Evolutionary conservation across 2,888 invertebrate genomes (phyloP), one percentile per base, ranked within the genome.

Genomic region (Amorpha juglandis): DNA sequence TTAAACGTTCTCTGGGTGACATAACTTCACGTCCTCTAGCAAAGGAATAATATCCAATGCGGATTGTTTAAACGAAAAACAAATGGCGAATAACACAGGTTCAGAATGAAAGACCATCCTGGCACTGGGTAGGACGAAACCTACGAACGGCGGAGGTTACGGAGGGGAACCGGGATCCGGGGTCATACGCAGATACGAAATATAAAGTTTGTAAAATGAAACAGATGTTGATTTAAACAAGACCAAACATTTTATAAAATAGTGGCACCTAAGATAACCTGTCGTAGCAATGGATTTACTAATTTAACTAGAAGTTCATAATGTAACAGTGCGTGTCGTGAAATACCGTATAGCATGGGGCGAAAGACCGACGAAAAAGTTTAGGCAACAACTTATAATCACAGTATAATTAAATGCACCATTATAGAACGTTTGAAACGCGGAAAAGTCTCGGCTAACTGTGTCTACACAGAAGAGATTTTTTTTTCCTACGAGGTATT

Each of bases 311-410:
- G 12, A 63, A 38, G 35, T 35, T 51, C 38, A 21, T 38, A 50
- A 51, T 51, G 27, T 51, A 51, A 51, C 51, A 63, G 63, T 51
- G 63, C 19, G 51, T 51, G 38, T 35, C 35, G 51, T 63, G 14
- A 11, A 63, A 35, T 35, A 50, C 42, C 51, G 51, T 63, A 63
- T 19, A 16, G 62, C 14, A 21, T n/a, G 35, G 35, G 58, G 58
- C 12, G 38, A 38, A 12, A 11, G 58, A 35, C 38, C 19, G 45
- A 45, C 7, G 42, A 51, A 63, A 38, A 50, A 11, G 12, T 8
- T 19, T 19, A 38, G 51, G 50, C 16, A 50, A 19, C 35, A 51
- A 63, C 63, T 51, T 38, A 0, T 51, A 48, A 62, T 62, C 63
- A 8, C 38, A 19, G 63, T 33, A 27, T 48, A 33, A 45, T 45